Evolutionary conservation across 2,888 invertebrate species (phyloP), one percentile per base, ranked within the genome.

Genomic region (Zygogramma bicolorata): DNA sequence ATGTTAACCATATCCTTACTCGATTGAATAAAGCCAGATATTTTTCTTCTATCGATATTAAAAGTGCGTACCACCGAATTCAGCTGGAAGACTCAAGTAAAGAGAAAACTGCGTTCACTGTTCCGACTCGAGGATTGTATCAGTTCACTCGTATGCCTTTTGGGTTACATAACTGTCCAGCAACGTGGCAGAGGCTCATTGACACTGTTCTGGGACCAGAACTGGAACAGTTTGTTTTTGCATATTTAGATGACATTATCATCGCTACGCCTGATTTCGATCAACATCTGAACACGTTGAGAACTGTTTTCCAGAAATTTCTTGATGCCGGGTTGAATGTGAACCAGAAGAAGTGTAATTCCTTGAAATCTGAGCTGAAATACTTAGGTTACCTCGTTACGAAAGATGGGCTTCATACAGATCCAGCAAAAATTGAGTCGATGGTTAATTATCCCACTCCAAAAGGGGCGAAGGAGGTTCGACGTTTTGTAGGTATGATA

Each of bases 201-300:
- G 31, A 2, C 10, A 31, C 31, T 8, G 31, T 31, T 1, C 10
- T 2, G 10, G 31, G 31, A 8, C 31, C 2, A 31, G 31, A 57
- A 13, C 27, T 57, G 25, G 57, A 57, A 57, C 22, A 57, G 15
- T 57, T 25, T 25, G 25, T 57, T 22, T 57, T 57, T 57, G 57
- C 29, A 22, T 77, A 76, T 65, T 25, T 79, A 8, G 78, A 79
- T 60, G 79, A 79, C 49, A 76, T 81, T 7, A 71, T 79, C 46
- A 40, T 80, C 7, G 66, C 74, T 7, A 74, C 78, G 6, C 65
- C 31, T 6, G 67, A 60, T 42, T 78, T 80, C 25, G 73, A 79
- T 8, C 63, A 57, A 3, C 75, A 77, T 65, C 8, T 76, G 13
- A 60, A 74, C 15, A 34, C 76, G 38, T 60, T 79, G 13, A 53